Conservation (phyloP, 2,797 vertebrate species). For the Ctenosaura bakeri region DNA sequence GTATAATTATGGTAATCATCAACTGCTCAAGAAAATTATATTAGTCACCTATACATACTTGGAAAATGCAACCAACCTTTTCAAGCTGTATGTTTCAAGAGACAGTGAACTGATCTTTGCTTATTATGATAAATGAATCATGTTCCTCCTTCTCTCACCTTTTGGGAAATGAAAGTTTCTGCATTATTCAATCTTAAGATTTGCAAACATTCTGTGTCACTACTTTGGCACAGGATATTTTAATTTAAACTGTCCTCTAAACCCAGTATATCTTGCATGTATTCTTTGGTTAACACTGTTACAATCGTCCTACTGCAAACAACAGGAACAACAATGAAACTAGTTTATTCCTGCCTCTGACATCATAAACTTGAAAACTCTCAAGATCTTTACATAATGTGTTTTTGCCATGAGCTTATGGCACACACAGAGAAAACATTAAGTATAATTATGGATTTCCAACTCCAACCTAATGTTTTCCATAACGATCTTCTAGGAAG, state of each 20-base stretch:
- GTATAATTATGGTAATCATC: not conserved
- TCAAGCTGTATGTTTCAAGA: not conserved
- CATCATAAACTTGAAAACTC: not conserved
- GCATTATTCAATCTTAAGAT: not conserved
- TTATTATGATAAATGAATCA: not conserved
- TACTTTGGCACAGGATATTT: not conserved
- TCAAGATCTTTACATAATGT: not conserved
- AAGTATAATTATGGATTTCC: not conserved
- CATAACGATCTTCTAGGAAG: not conserved
- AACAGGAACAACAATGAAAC: not conserved
- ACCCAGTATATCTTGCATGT: not conserved
- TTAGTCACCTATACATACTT: not conserved
- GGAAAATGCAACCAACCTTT: not conserved
- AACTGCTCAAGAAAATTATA: not conserved
- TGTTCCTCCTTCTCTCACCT: too few species aligned
- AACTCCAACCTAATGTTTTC: conserved; percentile 1
- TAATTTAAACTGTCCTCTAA: not conserved
- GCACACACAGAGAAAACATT: not conserved
- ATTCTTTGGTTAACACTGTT: not conserved
- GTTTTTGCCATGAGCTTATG: not conserved
- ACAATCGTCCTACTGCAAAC: not conserved
- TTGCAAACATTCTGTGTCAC: not conserved
- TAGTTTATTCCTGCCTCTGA: not conserved
- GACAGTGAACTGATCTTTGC: not conserved
- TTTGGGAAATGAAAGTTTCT: not conserved